A percentile compares a stretch with the other conserved stretches of the same genome.
These are phyloP conservation scores for Brachionus sp. DNA, from an alignment of 1,140 invertebrate species.

Conservation along the genomic window DNA sequence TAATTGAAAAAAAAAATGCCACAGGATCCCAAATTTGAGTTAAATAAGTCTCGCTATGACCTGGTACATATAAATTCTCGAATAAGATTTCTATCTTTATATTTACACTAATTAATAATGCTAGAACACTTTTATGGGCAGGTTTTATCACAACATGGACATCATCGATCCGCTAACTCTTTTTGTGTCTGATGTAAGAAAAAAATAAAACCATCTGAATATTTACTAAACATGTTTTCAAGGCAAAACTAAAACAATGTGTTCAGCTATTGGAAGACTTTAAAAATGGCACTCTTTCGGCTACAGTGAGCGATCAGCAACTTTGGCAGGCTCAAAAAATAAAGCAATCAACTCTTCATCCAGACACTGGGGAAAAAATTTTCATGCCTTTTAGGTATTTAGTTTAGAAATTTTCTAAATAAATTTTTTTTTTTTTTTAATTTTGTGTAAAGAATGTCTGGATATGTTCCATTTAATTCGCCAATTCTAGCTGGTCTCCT, in stretches of 20 bases:
- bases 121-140: constrained; percentile 58
- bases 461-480: constrained; percentile 63
- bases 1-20: neutral
- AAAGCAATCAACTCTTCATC: constrained; percentile 62
- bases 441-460: constrained; percentile 49
- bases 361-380: constrained; percentile 62
- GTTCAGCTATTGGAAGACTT: constrained; percentile 57
- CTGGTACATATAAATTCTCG: constrained; percentile 49
- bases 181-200: constrained; percentile 48
- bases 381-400: constrained; percentile 60
- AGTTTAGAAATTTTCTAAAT: neutral
- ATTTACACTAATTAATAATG: constrained; percentile 40
- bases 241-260: constrained; percentile 56
- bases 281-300: constrained; percentile 51
- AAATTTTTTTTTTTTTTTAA: neutral
- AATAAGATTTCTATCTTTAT: neutral
- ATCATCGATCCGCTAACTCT: constrained; percentile 60
- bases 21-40: constrained; percentile 55
- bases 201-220: neutral
- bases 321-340: constrained; percentile 63
- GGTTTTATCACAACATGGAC: constrained; percentile 59
- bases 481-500: constrained; percentile 62
- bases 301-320: constrained; percentile 54
- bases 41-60: constrained; percentile 55
- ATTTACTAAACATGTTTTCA: constrained; percentile 35